A percentile compares a stretch with the other conserved stretches of the same genome.
phyloP scores from a whole-genome alignment of 2,113 vertebrate genomes.

The Catharus minimus region DNA sequence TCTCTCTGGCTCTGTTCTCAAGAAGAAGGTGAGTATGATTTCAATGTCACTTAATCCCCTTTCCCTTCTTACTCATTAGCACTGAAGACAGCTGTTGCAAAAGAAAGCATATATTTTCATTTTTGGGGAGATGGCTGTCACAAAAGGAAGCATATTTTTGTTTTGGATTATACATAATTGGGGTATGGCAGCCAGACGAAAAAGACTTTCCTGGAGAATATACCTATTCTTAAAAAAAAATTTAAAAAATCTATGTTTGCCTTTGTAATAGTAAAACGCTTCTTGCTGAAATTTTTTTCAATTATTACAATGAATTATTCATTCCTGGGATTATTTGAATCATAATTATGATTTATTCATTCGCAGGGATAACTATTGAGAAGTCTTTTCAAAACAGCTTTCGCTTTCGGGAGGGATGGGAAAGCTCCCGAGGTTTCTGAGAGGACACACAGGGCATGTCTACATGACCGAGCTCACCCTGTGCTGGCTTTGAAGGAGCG shows the following conservation, averaged over 20 bases:
- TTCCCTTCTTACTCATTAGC: neutral
- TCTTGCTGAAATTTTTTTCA: constrained; percentile 4
- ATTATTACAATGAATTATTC: constrained; percentile 35
- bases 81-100: constrained; percentile 1
- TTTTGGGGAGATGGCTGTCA: neutral
- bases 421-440: neutral
- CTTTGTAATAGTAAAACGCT: neutral
- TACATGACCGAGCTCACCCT: neutral
- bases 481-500: neutral
- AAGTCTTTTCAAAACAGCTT: neutral
- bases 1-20: neutral
- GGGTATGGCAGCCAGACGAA: neutral
- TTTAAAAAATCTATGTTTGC: neutral
- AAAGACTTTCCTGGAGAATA: neutral
- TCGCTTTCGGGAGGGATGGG: neutral
- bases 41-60: neutral
- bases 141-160: neutral
- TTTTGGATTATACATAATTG: neutral
- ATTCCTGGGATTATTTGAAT: constrained; percentile 19
- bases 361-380: neutral
- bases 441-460: neutral
- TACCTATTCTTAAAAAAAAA: neutral
- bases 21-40: neutral
- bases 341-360: constrained; percentile 24
- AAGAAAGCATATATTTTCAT: neutral